These are phyloP conservation scores for Coleophora deauratella DNA, from an alignment of 2,888 invertebrate genomes.

Conservation along the genomic window DNA sequence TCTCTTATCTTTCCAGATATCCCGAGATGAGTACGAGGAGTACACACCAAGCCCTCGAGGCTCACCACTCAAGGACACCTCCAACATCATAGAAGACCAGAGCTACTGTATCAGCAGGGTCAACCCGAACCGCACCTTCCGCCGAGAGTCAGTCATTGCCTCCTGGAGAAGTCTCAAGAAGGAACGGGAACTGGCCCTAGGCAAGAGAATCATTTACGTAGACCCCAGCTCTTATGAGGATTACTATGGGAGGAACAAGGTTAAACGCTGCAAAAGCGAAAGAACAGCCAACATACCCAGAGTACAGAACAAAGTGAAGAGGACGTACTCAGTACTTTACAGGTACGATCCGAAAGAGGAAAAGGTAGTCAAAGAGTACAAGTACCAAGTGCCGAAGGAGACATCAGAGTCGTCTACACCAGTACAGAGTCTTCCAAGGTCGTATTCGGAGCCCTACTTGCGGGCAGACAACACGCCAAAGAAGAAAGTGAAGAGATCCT, in stretches of 20 bases:
- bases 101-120: slow-evolving; percentile 63
- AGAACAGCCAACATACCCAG: slow-evolving; percentile 43
- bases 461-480: slow-evolving; percentile 47
- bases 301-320: slow-evolving; percentile 56
- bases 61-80: slow-evolving; percentile 62
- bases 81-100: slow-evolving; percentile 59
- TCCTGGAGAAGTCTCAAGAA: slow-evolving; percentile 69
- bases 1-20: slow-evolving; percentile 49
- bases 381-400: slow-evolving; percentile 48
- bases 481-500: slow-evolving; percentile 65
- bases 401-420: slow-evolving; percentile 18
- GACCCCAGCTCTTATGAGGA: slow-evolving; percentile 60
- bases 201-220: slow-evolving; percentile 58
- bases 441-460: slow-evolving; percentile 57
- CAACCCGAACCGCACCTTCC: slow-evolving; percentile 66
- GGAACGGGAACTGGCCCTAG: slow-evolving; percentile 62
- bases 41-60: slow-evolving; percentile 59
- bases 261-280: slow-evolving; percentile 65
- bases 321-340: slow-evolving; percentile 63
- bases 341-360: slow-evolving; percentile 62
- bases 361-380: slow-evolving; percentile 64
- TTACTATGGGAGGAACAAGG: slow-evolving; percentile 60
- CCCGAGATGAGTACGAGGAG: slow-evolving; percentile 65
- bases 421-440: slow-evolving; percentile 34
- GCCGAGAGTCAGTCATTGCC: slow-evolving; percentile 66